phyloP scores from a whole-genome alignment of 1,140 invertebrate genomes.

The Drusus annulatus region DNA sequence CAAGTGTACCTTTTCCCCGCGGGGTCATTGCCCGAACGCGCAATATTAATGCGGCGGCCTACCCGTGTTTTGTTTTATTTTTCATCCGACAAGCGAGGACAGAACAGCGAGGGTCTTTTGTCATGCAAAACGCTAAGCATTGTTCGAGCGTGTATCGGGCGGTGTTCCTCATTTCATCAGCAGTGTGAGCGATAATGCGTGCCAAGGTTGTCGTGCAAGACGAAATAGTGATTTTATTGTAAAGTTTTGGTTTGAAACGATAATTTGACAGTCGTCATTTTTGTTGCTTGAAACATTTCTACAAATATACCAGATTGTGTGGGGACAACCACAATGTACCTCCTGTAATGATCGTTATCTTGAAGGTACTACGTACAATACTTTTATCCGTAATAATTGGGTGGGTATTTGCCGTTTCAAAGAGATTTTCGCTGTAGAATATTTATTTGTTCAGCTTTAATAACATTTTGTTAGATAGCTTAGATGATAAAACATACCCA shows the following conservation, averaged over 20 bases:
- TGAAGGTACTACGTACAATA: slow-evolving; percentile 35
- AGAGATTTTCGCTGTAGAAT: too few relatives aligned
- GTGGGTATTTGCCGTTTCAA: too few relatives aligned
- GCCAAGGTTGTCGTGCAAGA: neutral
- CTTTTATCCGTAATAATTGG: too few relatives aligned
- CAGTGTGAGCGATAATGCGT: neutral
- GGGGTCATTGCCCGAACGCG: neutral
- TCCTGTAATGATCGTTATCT: neutral
- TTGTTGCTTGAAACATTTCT: too few relatives aligned
- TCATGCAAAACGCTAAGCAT: slow-evolving; percentile 22
- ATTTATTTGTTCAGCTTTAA: too few relatives aligned
- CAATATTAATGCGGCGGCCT: too few relatives aligned
- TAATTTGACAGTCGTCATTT: neutral
- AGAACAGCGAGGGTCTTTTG: neutral
- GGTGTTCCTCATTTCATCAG: neutral
- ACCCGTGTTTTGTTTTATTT: neutral
- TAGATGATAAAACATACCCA: too few relatives aligned
- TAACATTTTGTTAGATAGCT: too few relatives aligned
- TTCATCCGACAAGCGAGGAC: neutral
- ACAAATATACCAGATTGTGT: too few relatives aligned
- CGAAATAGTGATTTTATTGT: too few relatives aligned
- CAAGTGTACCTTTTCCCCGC: neutral
- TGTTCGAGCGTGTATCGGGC: neutral
- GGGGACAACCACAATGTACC: too few relatives aligned
- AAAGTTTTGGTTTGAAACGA: neutral